Evolutionary conservation across 2,888 invertebrate species (phyloP).

Genomic region (Drosophila suboccidentalis): DNA sequence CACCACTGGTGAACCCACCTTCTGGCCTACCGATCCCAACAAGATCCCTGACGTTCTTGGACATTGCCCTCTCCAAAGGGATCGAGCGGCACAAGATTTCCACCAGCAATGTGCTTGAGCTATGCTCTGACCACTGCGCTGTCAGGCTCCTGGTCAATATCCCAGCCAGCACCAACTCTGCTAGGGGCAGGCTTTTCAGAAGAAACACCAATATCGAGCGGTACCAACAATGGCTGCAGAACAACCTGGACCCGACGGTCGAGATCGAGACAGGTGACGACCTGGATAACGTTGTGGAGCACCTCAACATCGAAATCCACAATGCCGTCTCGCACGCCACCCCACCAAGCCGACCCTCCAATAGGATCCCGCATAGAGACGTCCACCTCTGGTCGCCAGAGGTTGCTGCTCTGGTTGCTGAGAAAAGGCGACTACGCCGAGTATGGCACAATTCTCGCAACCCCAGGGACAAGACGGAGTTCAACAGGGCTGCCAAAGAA

Average conservation of each 20-base stretch:
- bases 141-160: background rate
- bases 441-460: slow-evolving; percentile 1
- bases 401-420: background rate
- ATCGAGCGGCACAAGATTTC: no score
- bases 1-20: no score
- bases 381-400: background rate
- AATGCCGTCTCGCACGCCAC: background rate
- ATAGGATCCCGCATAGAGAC: background rate
- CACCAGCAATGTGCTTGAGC: background rate
- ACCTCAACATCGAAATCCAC: background rate
- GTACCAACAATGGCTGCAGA: slow-evolving; percentile 1
- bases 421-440: slow-evolving; percentile 9
- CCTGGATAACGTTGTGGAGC: background rate
- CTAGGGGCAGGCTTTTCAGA: background rate
- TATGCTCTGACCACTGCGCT: slow-evolving; percentile 8
- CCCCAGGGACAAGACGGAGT: slow-evolving; percentile 2
- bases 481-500: no score
- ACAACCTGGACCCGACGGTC: background rate
- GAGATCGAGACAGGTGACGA: background rate
- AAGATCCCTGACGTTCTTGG: no score
- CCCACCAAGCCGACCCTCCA: background rate
- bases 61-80: no score
- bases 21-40: no score
- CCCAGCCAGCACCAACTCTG: background rate
- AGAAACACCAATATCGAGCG: background rate